Base-by-base conservation (phyloP, 2,797 vertebrate species). In the Schizopygopsis malacanthus region DNA sequence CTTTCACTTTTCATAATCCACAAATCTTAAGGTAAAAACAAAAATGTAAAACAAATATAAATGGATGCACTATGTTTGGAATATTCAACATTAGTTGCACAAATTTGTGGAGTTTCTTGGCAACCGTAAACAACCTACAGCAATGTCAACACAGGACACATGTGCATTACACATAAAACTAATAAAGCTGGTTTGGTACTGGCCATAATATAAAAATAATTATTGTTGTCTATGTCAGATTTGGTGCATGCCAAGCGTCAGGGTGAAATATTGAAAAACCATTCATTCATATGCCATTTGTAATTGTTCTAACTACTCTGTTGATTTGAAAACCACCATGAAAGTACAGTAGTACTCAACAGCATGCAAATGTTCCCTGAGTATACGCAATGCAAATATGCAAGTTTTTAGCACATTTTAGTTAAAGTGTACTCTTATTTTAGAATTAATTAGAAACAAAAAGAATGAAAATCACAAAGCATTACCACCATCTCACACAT, bases 311-410 rank as follows among this genome's bases (percentile, higher is more conserved):
- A 12, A 15, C 72, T n/a, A 71, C 25, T 80, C 70, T 25, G 43
- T 81, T 52, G 69, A 61, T 50, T 37, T 61, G 10, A 43, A 84
- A 20, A 15, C 61, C 61, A 47, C 61, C 59, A 65, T 25, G 10
- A 47, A 18, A 39, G n/a, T 33, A 33, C 56, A 54, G 6, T 4
- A 61, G 10, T 20, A 71, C 61, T 22, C 73, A 67, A 84, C 43
- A 71, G 77, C 72, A 47, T 73, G 63, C 71, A 33, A 71, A 72
- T 54, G 80, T 56, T 73, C 47, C 28, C 18, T 33, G 3, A 12
- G 28, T 61, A 25, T 63, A 45, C 9, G 15, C 28, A 73, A 84
- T 41, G 8, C 8, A 28, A 79, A 83, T 73, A 25, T 1, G 15
- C 15, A 75, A 72, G 33, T 61, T 71, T 28, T 5, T 28, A 63